Percentiles rank a stretch among this genome's conserved stretches.
Conservation (phyloP, 92 coral and sea anemone genomes). For the Phenganax subtilis region DNA sequence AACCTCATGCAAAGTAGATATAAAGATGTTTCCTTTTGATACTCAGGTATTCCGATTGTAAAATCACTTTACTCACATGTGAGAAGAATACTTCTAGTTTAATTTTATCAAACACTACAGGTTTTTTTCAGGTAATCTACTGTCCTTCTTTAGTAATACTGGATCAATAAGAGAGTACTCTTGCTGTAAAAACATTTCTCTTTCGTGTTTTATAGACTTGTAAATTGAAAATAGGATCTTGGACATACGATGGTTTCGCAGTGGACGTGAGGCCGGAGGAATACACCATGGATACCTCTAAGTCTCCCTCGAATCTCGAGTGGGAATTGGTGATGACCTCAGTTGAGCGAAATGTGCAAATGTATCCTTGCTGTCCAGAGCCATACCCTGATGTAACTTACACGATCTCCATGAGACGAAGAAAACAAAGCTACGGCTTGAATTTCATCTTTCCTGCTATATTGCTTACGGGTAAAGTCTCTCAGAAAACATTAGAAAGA, state of each 20-base stretch:
- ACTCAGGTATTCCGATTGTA: conserved; percentile 6
- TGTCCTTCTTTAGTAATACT: background rate
- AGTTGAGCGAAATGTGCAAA: conserved; percentile 1
- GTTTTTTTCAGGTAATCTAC: too few relatives aligned
- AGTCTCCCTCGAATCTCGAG: conserved; percentile 35
- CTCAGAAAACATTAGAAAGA: conserved; percentile 70
- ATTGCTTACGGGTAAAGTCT: conserved; percentile 64
- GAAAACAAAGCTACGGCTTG: background rate
- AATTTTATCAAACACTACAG: too few relatives aligned
- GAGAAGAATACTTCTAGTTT: too few relatives aligned
- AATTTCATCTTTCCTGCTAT: conserved; percentile 3
- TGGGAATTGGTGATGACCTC: conserved; percentile 26
- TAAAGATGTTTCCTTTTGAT: conserved; percentile 26
- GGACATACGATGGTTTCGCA: conserved; percentile 38
- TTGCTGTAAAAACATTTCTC: background rate
- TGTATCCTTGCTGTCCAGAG: conserved; percentile 20
- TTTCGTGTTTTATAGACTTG: background rate
- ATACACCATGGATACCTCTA: conserved; percentile 21
- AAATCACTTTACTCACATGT: too few relatives aligned
- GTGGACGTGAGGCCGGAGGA: conserved; percentile 19
- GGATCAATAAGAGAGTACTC: background rate
- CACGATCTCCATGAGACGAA: conserved; percentile 13
- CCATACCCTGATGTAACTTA: conserved; percentile 38
- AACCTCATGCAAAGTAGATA: conserved; percentile 36
- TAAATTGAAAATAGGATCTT: conserved; percentile 25